A percentile compares a stretch with the other conserved stretches of the same genome.
phyloP scores from a whole-genome alignment of 2,888 invertebrate species.

The Eupithecia insigniata region DNA sequence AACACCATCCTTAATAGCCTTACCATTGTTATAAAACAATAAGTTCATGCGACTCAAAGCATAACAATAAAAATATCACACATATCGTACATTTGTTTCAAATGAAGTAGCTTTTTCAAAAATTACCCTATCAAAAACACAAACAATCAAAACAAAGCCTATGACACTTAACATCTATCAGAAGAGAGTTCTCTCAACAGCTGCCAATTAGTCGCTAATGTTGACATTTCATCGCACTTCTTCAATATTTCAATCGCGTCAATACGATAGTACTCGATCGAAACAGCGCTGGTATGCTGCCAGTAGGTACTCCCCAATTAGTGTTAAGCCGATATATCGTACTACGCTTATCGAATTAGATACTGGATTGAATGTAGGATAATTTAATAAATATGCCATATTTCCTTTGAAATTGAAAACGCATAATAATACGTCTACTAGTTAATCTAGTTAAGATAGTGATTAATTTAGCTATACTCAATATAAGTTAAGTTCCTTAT shows the following conservation, averaged over 20 bases:
- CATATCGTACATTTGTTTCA: background rate
- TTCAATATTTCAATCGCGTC: slow-evolving; percentile 25
- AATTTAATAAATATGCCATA: background rate
- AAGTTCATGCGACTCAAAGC: background rate
- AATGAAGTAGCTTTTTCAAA: background rate
- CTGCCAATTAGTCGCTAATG: slow-evolving; percentile 7
- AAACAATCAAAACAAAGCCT: background rate
- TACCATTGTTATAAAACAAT: background rate
- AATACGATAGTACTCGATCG: slow-evolving; percentile 35
- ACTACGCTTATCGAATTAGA: background rate
- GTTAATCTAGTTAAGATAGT: too few relatives aligned
- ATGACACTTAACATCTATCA: background rate
- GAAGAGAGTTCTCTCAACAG: background rate
- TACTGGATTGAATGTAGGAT: slow-evolving; percentile 13
- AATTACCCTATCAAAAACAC: background rate
- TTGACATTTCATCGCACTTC: slow-evolving; percentile 14
- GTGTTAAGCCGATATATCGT: slow-evolving; percentile 24
- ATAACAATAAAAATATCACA: background rate
- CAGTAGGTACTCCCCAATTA: slow-evolving; percentile 32
- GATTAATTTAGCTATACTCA: too few relatives aligned
- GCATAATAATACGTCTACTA: background rate
- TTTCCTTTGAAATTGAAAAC: background rate
- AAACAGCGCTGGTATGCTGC: slow-evolving; percentile 34
- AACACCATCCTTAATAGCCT: background rate
- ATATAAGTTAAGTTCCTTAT: too few relatives aligned